Conservation (phyloP, 2,113 vertebrate species). For the Salminus brasiliensis region DNA sequence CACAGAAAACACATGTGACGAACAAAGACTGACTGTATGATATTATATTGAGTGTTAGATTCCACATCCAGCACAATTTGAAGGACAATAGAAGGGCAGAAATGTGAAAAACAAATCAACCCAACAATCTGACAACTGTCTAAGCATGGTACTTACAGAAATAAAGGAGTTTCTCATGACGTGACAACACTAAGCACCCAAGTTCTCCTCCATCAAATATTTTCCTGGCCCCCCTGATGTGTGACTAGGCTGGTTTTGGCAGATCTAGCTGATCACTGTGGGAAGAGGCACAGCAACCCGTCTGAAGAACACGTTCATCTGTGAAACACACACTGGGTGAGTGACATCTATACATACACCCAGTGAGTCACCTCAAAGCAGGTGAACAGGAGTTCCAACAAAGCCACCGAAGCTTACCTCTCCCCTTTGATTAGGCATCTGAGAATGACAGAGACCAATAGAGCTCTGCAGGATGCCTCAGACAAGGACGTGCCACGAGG, state of each 20-base stretch:
- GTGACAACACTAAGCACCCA: too few species aligned
- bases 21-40: too few species aligned
- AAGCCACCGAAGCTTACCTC: background rate
- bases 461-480: background rate
- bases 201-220: constrained; percentile 40
- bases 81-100: too few species aligned
- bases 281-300: background rate
- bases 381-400: constrained; percentile 19
- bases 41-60: too few species aligned
- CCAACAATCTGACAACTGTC: too few species aligned
- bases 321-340: background rate
- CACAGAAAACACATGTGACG: too few species aligned
- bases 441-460: background rate
- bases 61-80: too few species aligned
- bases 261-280: constrained; percentile 18
- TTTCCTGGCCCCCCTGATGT: constrained; percentile 13
- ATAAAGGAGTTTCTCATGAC: too few species aligned
- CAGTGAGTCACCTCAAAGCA: background rate
- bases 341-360: constrained; percentile 11
- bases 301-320: constrained; percentile 35
- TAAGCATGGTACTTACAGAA: too few species aligned
- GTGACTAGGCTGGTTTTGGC: constrained; percentile 7
- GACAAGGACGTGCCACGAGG: background rate
- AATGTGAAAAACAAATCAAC: too few species aligned
- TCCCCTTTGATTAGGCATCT: constrained; percentile 28